Evolutionary conservation across 2,797 vertebrate genomes (phyloP).

Genomic region (Okamejei kenojei): DNA sequence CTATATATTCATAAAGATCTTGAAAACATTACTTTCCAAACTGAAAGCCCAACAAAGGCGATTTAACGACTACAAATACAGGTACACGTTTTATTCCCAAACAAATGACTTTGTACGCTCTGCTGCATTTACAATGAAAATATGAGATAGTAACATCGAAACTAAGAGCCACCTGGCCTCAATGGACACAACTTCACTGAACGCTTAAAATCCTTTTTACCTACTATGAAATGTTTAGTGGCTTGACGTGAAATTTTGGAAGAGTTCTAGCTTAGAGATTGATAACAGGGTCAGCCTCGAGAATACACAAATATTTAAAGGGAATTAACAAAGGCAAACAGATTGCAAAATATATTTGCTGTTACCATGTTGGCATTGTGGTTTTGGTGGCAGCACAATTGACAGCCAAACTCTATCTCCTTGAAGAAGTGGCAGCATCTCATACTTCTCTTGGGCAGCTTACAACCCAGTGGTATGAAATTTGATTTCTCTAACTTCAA

Average conservation of each 20-base stretch:
- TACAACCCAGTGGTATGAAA: no score
- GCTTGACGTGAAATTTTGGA: background rate
- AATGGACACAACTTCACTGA: background rate
- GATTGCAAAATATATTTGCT: no score
- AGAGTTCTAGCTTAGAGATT: no score
- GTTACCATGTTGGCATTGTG: no score
- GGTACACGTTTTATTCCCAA: slow-evolving; percentile 54
- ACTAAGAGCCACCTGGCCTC: background rate
- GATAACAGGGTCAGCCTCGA: no score
- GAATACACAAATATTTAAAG: no score
- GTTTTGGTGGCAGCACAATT: no score
- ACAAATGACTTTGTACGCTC: background rate
- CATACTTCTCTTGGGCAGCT: no score
- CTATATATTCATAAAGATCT: slow-evolving; percentile 84
- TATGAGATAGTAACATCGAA: background rate
- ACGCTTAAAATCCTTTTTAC: background rate
- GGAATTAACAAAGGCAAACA: no score
- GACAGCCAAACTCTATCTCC: no score
- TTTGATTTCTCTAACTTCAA: no score
- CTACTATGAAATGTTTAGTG: background rate
- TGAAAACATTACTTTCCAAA: slow-evolving; percentile 85
- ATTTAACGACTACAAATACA: slow-evolving; percentile 91
- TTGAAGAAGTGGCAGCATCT: no score
- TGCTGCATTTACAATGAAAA: background rate
- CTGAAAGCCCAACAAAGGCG: slow-evolving; percentile 84